Percentiles rank a stretch among this genome's conserved stretches.
These are phyloP conservation scores for Chaetura pelagica DNA, from an alignment of 2,113 vertebrate genomes.

Conservation along the genomic window DNA sequence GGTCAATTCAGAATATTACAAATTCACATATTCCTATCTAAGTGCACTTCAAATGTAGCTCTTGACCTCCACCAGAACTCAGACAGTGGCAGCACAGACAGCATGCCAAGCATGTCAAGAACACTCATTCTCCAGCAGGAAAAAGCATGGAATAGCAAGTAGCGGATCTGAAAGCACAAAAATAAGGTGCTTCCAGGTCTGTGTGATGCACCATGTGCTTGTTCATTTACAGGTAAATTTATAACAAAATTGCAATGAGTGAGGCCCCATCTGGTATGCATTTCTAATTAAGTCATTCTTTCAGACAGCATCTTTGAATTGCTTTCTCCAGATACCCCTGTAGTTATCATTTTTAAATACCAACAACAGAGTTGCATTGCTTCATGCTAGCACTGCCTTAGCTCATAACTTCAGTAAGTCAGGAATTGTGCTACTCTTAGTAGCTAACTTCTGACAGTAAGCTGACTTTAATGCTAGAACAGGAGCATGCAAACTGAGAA, in stretches of 20 bases:
- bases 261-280: background rate
- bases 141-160: background rate
- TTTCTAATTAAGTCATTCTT: background rate
- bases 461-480: background rate
- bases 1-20: background rate
- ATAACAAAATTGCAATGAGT: background rate
- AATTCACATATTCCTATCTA: background rate
- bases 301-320: background rate
- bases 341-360: background rate
- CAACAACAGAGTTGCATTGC: background rate
- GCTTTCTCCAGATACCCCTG: background rate
- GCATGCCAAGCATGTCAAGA: background rate
- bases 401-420: background rate
- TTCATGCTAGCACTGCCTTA: background rate
- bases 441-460: background rate
- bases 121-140: background rate
- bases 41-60: background rate
- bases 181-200: background rate
- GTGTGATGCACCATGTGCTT: background rate
- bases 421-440: background rate
- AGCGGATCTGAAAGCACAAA: background rate
- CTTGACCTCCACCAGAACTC: background rate
- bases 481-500: background rate
- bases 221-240: background rate
- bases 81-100: background rate